phyloP scores from a whole-genome alignment of 2,113 vertebrate species.

The Carassius auratus region DNA sequence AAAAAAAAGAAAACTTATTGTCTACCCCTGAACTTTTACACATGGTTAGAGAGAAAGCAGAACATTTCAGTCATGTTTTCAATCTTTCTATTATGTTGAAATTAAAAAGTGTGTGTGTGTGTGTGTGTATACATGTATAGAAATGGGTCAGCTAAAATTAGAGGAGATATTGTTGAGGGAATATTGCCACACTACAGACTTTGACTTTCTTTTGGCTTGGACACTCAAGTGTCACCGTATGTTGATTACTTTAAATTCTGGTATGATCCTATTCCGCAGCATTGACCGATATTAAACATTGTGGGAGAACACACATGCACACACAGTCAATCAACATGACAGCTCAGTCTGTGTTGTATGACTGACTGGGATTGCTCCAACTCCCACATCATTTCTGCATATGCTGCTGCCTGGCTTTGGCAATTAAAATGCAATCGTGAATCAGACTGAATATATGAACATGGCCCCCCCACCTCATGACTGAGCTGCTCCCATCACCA shows the following conservation, averaged over 20 bases:
- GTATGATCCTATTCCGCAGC: not conserved
- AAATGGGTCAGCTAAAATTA: too few species aligned
- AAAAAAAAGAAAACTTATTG: too few species aligned
- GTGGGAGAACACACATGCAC: not conserved
- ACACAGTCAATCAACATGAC: not conserved
- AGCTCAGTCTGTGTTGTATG: constrained; percentile 30
- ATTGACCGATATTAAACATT: not conserved
- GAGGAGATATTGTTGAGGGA: not conserved
- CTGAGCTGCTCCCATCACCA: not conserved
- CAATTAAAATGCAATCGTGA: constrained; percentile 59
- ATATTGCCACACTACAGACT: not conserved
- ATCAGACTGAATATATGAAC: constrained; percentile 49
- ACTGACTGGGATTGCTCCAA: constrained; percentile 24
- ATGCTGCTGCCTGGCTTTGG: constrained; percentile 38
- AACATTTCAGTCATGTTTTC: not conserved
- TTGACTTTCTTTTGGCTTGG: not conserved
- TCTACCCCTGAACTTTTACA: not conserved
- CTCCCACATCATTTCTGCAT: constrained; percentile 39
- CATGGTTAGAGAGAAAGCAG: not conserved
- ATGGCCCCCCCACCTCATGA: not conserved
- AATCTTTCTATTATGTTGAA: not conserved
- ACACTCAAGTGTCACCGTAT: not conserved
- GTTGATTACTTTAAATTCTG: not conserved
- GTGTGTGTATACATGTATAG: too few species aligned
- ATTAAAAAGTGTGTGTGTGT: not conserved